These are phyloP conservation scores for Malurus leucopterus DNA, from an alignment of 2,797 vertebrate genomes.

Conservation along the genomic window DNA sequence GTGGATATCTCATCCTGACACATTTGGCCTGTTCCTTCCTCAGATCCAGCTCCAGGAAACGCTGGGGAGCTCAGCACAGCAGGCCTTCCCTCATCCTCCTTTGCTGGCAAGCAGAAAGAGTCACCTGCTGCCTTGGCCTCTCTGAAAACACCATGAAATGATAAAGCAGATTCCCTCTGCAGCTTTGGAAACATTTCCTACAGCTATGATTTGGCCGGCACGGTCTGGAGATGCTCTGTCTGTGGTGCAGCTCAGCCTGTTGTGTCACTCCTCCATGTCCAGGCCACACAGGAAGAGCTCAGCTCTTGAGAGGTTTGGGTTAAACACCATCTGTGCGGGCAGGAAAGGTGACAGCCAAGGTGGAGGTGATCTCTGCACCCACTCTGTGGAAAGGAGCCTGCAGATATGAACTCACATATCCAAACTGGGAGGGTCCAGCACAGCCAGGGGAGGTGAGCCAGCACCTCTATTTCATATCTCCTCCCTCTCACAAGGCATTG, in stretches of 20 bases:
- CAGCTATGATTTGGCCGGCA: neutral
- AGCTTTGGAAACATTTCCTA: neutral
- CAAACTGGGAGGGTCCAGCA: neutral
- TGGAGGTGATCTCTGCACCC: neutral
- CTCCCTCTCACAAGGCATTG: neutral
- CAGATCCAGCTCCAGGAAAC: neutral
- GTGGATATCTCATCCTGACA: neutral
- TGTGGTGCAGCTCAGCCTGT: neutral
- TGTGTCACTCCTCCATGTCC: neutral
- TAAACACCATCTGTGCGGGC: fast-evolving
- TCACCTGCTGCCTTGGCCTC: neutral
- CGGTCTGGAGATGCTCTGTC: neutral
- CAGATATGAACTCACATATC: neutral
- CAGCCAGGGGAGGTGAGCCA: neutral
- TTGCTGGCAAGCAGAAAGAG: neutral
- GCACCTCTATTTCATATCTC: neutral
- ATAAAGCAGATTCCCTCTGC: neutral
- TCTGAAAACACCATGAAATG: neutral
- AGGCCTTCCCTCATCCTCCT: neutral
- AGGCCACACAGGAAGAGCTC: neutral
- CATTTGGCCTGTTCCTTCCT: neutral
- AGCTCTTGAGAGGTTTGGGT: neutral
- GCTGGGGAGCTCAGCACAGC: neutral
- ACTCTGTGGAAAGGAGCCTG: neutral
- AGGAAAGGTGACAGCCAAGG: neutral